Conservation (phyloP, 2,113 vertebrate species). For the Gadus macrocephalus region DNA sequence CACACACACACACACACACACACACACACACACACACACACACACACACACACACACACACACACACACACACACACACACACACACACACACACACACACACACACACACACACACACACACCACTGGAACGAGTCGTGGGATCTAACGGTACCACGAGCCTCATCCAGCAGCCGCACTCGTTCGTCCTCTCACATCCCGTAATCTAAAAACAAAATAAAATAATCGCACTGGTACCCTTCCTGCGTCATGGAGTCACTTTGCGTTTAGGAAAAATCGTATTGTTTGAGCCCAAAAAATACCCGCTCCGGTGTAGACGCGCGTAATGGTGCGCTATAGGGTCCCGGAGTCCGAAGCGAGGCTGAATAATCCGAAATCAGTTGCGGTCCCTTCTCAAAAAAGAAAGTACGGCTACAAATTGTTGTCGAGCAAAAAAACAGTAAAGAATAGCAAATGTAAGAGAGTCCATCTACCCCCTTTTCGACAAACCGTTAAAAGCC, state of each 20-base stretch:
- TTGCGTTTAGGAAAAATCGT: constrained; percentile 8
- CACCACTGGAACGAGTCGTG: constrained; percentile 9
- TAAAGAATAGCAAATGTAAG: constrained; percentile 23
- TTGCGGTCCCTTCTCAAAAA: constrained; percentile 23
- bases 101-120: too few species aligned
- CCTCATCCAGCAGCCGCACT: constrained; percentile 47
- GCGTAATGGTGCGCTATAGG: constrained; percentile 58
- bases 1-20: too few species aligned
- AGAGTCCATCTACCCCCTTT: constrained; percentile 64
- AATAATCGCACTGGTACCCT: constrained; percentile 32
- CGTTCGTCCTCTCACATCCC: constrained; percentile 35
- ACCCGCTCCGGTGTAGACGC: constrained; percentile 40
- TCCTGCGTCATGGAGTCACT: constrained; percentile 14
- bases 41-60: too few species aligned
- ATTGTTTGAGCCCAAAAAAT: constrained; percentile 23
- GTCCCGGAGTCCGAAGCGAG: constrained; percentile 44
- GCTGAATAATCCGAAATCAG: constrained; percentile 41
- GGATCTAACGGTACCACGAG: constrained; percentile 42
- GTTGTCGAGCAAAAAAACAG: too few species aligned
- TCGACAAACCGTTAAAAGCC: constrained; percentile 54
- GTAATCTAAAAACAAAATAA: constrained; percentile 24
- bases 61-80: too few species aligned
- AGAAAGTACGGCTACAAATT: too few species aligned
- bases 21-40: too few species aligned
- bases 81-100: too few species aligned